phyloP scores from a whole-genome alignment of 1,140 invertebrate species.

The Hycleus cichorii region DNA sequence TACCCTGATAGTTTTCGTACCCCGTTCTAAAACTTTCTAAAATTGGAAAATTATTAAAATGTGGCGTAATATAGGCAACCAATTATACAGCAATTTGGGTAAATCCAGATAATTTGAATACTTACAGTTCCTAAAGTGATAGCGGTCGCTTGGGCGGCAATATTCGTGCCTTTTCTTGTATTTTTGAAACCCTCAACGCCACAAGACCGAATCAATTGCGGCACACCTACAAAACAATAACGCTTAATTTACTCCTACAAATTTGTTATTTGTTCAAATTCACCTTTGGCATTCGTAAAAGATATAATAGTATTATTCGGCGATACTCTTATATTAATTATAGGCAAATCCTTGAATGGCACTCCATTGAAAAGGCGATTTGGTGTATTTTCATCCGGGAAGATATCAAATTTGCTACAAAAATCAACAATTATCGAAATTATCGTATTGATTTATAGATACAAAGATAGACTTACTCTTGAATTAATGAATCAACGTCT shows the following conservation, averaged over 20 bases:
- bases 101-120: not conserved
- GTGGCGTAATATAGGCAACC: not conserved
- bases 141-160: constrained; percentile 90
- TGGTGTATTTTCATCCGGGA: constrained; percentile 65
- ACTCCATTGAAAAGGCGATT: constrained; percentile 68
- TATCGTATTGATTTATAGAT: not conserved
- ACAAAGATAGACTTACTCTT: constrained; percentile 29
- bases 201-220: constrained; percentile 60
- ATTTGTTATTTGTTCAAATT: constrained; percentile 4
- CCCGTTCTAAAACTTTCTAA: constrained; percentile 65
- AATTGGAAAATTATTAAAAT: constrained; percentile 33
- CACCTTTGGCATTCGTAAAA: constrained; percentile 61
- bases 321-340: constrained; percentile 71
- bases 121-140: constrained; percentile 64
- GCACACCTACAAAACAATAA: constrained; percentile 43
- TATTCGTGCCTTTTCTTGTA: constrained; percentile 89
- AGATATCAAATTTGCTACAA: constrained; percentile 59
- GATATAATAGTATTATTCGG: constrained; percentile 83
- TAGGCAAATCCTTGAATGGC: constrained; percentile 70
- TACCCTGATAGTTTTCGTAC: constrained; percentile 66
- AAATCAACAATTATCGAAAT: constrained; percentile 5
- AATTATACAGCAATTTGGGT: not conserved
- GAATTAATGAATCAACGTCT: constrained; percentile 49
- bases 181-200: constrained; percentile 93
- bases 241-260: not conserved